Conservation (phyloP, 1,140 invertebrate genomes). For the Trichonephila inaurata region DNA sequence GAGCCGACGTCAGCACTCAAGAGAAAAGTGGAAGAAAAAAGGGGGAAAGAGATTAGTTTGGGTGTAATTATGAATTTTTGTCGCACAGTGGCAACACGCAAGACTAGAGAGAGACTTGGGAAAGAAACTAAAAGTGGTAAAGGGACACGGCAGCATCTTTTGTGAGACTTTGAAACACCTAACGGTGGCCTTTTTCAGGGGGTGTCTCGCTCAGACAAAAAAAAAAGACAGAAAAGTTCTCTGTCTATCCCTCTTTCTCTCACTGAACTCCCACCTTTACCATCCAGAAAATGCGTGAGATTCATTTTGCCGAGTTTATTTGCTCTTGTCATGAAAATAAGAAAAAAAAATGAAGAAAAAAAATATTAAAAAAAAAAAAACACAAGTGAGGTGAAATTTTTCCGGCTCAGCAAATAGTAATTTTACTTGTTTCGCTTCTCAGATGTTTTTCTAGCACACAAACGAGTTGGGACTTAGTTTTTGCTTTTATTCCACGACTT, state of each 20-base stretch:
- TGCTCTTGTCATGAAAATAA: conserved; percentile 64
- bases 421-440: conserved; percentile 68
- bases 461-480: conserved; percentile 45
- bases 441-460: conserved; percentile 72
- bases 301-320: conserved; percentile 76
- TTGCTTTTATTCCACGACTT: conserved; percentile 50
- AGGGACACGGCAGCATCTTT: conserved; percentile 57
- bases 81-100: conserved; percentile 45
- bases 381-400: conserved; percentile 74
- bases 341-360: conserved; percentile 16
- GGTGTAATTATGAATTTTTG: conserved; percentile 75
- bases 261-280: background rate
- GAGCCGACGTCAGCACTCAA: conserved; percentile 59
- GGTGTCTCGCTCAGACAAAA: background rate
- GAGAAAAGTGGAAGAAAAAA: background rate
- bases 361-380: conserved; percentile 50
- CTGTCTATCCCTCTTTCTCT: background rate
- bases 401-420: conserved; percentile 75
- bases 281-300: conserved; percentile 59
- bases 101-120: background rate
- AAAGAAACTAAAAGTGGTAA: conserved; percentile 58
- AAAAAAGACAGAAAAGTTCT: conserved; percentile 29
- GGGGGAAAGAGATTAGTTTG: conserved; percentile 54
- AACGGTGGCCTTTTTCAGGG: conserved; percentile 43
- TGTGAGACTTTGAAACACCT: conserved; percentile 16